Conservation (phyloP, 2,113 vertebrate species). For the Ramphastos sulfuratus region DNA sequence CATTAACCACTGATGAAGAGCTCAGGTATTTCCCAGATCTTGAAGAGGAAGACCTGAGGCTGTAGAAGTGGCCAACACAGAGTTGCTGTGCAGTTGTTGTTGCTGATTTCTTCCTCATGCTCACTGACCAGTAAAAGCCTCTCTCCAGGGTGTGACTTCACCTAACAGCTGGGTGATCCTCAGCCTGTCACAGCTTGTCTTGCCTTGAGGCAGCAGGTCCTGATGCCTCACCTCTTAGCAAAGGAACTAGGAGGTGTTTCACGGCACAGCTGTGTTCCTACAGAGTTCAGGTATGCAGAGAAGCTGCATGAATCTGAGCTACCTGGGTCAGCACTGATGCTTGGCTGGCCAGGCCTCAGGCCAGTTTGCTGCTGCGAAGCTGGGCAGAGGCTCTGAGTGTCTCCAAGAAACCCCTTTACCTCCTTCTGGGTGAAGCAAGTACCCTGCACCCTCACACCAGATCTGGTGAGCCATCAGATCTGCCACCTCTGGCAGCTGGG, state of each 20-base stretch:
- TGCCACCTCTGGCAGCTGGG: not conserved
- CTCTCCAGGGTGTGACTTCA: not conserved
- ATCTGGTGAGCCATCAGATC: not conserved
- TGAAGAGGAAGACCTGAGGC: not conserved
- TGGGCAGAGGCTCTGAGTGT: not conserved
- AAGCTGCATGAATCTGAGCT: not conserved
- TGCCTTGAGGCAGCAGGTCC: not conserved
- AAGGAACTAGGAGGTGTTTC: not conserved
- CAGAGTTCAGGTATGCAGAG: not conserved
- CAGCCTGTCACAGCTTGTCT: not conserved
- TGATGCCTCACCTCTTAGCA: not conserved
- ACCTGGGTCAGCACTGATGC: not conserved
- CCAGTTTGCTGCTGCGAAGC: not conserved
- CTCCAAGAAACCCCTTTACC: not conserved
- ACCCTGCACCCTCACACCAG: not conserved
- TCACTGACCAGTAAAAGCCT: not conserved
- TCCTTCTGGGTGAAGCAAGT: not conserved
- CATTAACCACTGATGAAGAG: not conserved
- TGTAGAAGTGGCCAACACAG: not conserved
- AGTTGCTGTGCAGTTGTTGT: not conserved
- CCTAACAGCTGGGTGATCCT: not conserved
- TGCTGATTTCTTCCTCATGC: not conserved
- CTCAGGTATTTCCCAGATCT: not conserved
- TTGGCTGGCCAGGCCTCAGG: accelerated
- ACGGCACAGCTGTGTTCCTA: not conserved